Base-by-base conservation (phyloP, 92 coral and sea anemone species). In the Epizoanthus ramosus region DNA sequence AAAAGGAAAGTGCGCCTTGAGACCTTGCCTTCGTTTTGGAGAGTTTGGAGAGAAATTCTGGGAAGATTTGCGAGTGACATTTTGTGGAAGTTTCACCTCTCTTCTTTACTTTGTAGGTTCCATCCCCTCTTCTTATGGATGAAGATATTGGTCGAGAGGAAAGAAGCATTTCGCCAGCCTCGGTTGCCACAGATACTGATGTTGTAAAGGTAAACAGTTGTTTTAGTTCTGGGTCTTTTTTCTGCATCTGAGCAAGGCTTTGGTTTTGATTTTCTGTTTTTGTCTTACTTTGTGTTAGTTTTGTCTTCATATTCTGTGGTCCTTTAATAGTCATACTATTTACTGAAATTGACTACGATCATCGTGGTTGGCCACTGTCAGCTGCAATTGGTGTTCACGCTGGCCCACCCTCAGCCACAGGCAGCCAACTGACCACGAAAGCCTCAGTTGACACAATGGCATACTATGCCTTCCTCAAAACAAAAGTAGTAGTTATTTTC, bases 51-150 rank as follows among this genome's bases (percentile, higher is more conserved):
- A n/a, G n/a, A n/a, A n/a, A n/a, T 63, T 12, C 25, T 28, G 4
- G 23, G 24, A 24, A 24, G 23, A 68, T 6, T n/a, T 31, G 7
- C 41, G 58, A 79, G 58, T 59, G 4, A 16, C 16, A 24, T 61
- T 63, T 45, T 63, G n/a, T 8, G 73, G 18, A 13, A 9, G n/a
- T 13, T 23, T 25, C 33, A 0, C 15, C 73, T 16, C 23, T 41
- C 68, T 3, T 28, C 12, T 47, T 47, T 12, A 45, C 63, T 24
- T 56, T 39, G 54, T 64, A 95, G 98, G 95, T 80, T 12, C 98
- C 98, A 0, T 95, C 98, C 25, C 98, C 98, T 12, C 88, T 95
- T 74, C 65, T 95, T 73, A 92, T 95, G 85, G 93, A 91, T 83
- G 95, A 94, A 45, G 72, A 85, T 35, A 85, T 91, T 70, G 92